Conservation (phyloP, 2,797 vertebrate genomes). For the Coracias cyanogaster region DNA sequence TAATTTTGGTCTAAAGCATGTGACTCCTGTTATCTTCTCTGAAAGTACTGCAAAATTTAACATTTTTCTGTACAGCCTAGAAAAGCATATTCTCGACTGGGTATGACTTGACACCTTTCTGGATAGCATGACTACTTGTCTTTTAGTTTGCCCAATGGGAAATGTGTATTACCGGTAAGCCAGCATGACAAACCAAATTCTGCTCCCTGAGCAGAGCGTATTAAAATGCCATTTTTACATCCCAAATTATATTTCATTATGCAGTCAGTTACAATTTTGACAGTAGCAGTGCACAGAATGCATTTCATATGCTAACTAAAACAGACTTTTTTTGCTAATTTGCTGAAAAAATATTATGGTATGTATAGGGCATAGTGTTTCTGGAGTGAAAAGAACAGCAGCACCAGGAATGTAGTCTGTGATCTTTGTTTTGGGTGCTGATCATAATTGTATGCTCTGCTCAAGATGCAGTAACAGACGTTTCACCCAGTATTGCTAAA, state of each 20-base stretch:
- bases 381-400: conserved; percentile 35
- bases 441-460: neutral
- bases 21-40: neutral
- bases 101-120: conserved; percentile 52
- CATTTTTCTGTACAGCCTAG: neutral
- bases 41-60: neutral
- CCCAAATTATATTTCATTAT: conserved; percentile 59
- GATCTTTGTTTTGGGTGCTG: conserved; percentile 47
- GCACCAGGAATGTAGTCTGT: conserved; percentile 15
- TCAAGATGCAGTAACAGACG: neutral
- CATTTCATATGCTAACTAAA: conserved; percentile 61
- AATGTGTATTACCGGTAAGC: conserved; percentile 29
- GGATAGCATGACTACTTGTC: conserved; percentile 15
- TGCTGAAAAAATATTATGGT: conserved; percentile 62
- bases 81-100: conserved; percentile 3
- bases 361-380: conserved; percentile 42
- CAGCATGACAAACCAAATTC: conserved; percentile 52
- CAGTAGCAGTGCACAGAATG: conserved; percentile 42
- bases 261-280: conserved; percentile 58
- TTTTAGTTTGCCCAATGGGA: conserved; percentile 10
- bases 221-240: conserved; percentile 59
- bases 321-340: neutral
- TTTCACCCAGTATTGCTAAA: neutral
- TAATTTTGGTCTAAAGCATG: neutral
- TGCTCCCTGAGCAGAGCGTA: neutral